A percentile compares a stretch with the other conserved stretches of the same genome.
Conservation (phyloP, 2,113 vertebrate species). For the Lucifuga dentata region DNA sequence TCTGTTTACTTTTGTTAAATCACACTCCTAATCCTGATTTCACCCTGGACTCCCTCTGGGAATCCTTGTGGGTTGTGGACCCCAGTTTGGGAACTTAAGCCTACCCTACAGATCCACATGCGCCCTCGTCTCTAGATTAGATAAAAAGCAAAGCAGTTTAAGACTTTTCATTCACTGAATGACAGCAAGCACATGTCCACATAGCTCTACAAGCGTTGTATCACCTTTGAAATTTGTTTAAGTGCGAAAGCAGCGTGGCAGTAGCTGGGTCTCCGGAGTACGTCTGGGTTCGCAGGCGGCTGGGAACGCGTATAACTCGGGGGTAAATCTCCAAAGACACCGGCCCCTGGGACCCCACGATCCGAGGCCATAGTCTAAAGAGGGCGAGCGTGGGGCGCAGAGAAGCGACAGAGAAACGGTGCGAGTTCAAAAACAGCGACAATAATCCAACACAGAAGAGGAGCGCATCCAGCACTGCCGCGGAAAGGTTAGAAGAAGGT, state of each 20-base stretch:
- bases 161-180: conserved; percentile 48
- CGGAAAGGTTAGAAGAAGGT: conserved; percentile 65
- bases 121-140: conserved; percentile 40
- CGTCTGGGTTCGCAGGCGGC: conserved; percentile 80
- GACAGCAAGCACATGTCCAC: conserved; percentile 41
- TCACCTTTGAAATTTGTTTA: conserved; percentile 90
- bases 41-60: conserved; percentile 21
- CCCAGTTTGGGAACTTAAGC: conserved; percentile 38
- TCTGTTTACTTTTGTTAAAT: background rate
- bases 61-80: conserved; percentile 47
- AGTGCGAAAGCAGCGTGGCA: conserved; percentile 89
- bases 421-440: conserved; percentile 73
- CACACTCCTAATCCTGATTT: background rate
- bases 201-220: conserved; percentile 10
- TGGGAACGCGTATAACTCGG: conserved; percentile 84
- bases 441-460: conserved; percentile 81
- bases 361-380: conserved; percentile 89
- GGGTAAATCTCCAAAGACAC: conserved; percentile 85
- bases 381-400: conserved; percentile 58
- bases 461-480: conserved; percentile 80
- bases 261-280: conserved; percentile 86
- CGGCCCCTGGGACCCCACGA: conserved; percentile 83
- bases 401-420: conserved; percentile 67
- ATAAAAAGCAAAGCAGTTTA: conserved; percentile 8
- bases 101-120: conserved; percentile 40